Evolutionary conservation across 2,113 vertebrate species (phyloP), one percentile per base, ranked within the genome.

Genomic region (Coryphaenoides rupestris): DNA sequence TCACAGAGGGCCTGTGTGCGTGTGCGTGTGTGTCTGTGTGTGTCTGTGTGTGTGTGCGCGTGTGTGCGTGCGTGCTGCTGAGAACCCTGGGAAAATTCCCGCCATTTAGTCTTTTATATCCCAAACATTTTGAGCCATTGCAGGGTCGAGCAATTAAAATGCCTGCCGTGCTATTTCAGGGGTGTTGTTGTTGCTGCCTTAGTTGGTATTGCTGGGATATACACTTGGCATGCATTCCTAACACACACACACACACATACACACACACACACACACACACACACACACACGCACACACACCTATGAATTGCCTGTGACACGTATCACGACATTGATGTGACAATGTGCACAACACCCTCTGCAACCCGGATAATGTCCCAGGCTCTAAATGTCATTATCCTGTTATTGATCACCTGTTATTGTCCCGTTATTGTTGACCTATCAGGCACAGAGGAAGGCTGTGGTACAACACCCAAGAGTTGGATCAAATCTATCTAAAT

Each of bases 71-170:
- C 68, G 19, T 23, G 76, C 75, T 79, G 79, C 71, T 55, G 69
- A 56, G 66, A 73, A 71, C n/a, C 28, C 4, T 72, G 66, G 64
- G 69, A 73, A 40, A 40, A 12, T 40, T 40, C 33, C 13, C 33
- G 33, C 33, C 22, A 17, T 59, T 63, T 47, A 40, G n/a, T 22
- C 72, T 74, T 69, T 64, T 78, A 46, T 76, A 59, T 53, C 67
- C 70, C 56, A 45, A 77, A 64, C 59, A 65, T 75, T 79, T 79
- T 86, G 81, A 89, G 72, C 55, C 74, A 76, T 72, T 63, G 75
- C 84, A 89, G 86, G 63, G 74, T 64, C 68, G 76, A 74, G 77
- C 87, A 86, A 90, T 90, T 89, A 88, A 89, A 86, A 89, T 90
- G 75, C 87, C 83, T 82, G 63, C 58, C 63, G 63, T 71, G 80